phyloP scores from a whole-genome alignment of 1,140 invertebrate species.

The Eubasilissa regina region DNA sequence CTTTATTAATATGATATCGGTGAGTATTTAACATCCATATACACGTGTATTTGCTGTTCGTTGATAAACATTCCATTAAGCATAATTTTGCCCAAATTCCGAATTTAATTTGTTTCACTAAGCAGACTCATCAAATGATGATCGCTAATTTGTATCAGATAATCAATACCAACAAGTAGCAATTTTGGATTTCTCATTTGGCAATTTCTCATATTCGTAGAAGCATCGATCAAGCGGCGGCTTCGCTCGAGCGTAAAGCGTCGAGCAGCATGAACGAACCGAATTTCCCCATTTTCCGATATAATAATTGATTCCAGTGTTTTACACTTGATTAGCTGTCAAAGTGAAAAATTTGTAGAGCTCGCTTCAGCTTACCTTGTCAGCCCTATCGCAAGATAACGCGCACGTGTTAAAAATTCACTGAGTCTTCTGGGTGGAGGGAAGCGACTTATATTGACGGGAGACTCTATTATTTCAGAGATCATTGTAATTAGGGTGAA shows the following conservation, averaged over 20 bases:
- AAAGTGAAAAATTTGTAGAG: conserved; percentile 31
- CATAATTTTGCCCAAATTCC: not conserved
- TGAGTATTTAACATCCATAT: no score
- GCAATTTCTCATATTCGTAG: conserved; percentile 32
- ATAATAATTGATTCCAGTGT: conserved; percentile 46
- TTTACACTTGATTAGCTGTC: conserved; percentile 48
- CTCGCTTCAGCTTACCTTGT: conserved; percentile 5
- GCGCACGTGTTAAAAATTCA: conserved; percentile 20
- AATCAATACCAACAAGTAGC: conserved; percentile 9
- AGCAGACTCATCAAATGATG: not conserved
- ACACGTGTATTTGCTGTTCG: no score
- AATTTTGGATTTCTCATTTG: conserved; percentile 13
- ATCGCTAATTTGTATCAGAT: not conserved
- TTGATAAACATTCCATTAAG: no score
- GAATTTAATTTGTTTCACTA: not conserved
- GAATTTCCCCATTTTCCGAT: conserved; percentile 36
- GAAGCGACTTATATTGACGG: not conserved
- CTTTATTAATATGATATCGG: no score
- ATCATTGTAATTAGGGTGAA: conserved; percentile 28
- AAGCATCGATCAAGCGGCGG: conserved; percentile 21
- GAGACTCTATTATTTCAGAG: conserved; percentile 15
- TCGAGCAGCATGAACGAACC: not conserved
- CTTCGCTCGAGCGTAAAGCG: not conserved
- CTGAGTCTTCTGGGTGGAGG: not conserved
- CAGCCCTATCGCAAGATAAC: conserved; percentile 11